phyloP scores from a whole-genome alignment of 2,113 vertebrate genomes.

The Thinocorus orbignyianus region DNA sequence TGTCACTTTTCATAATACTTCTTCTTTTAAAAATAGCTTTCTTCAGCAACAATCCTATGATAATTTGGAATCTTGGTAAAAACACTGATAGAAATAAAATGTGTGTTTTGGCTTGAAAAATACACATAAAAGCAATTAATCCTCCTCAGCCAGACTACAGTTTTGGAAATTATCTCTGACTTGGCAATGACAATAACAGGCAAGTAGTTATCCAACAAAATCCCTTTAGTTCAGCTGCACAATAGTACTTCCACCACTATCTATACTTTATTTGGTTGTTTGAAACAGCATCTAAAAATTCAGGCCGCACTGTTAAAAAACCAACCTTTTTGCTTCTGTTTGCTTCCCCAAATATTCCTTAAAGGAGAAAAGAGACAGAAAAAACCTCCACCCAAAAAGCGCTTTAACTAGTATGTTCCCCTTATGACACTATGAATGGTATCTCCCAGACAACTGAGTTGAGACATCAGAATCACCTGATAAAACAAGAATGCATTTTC shows the following conservation, averaged over 20 bases:
- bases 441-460: not conserved
- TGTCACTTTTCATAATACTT: slow-evolving; percentile 1
- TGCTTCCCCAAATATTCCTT: not conserved
- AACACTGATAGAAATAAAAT: not conserved
- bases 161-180: not conserved
- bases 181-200: not conserved
- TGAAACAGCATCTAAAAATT: not conserved
- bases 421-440: not conserved
- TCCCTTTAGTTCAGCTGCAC: not conserved
- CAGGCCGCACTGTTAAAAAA: not conserved
- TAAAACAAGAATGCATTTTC: not conserved
- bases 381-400: no score
- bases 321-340: not conserved
- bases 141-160: not conserved
- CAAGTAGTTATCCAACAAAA: slow-evolving; percentile 5
- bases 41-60: not conserved
- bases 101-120: slow-evolving; percentile 16
- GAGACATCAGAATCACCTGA: not conserved
- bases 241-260: not conserved
- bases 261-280: not conserved
- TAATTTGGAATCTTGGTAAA: not conserved
- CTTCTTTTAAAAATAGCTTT: not conserved
- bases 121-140: slow-evolving; percentile 19
- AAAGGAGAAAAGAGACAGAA: not conserved
- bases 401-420: not conserved